Conservation (phyloP, 2,797 vertebrate species). For the Furcifer pardalis region DNA sequence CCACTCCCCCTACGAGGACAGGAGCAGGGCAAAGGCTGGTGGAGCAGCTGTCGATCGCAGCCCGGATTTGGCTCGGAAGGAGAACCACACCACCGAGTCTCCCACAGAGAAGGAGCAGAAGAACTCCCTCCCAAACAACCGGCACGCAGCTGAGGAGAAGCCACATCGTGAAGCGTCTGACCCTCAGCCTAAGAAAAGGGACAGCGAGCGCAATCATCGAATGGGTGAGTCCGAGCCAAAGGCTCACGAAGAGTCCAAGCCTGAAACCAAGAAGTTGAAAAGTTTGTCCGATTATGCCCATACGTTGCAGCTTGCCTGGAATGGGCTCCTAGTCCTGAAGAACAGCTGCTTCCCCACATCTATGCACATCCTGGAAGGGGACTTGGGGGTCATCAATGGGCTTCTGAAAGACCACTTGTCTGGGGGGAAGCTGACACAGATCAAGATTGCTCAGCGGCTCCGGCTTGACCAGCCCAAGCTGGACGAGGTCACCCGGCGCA, state of each 20-base stretch:
- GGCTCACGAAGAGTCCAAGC: conserved; percentile 78
- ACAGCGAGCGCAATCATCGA: conserved; percentile 83
- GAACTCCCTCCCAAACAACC: conserved; percentile 80
- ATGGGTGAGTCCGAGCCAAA: conserved; percentile 76
- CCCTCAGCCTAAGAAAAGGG: conserved; percentile 79
- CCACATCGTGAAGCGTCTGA: conserved; percentile 70
- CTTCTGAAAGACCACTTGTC: conserved; percentile 87
- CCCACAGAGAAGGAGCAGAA: conserved; percentile 82
- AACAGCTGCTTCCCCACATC: conserved; percentile 97
- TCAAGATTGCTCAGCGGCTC: conserved; percentile 97
- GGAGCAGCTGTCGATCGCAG: conserved; percentile 84
- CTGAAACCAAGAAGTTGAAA: conserved; percentile 76
- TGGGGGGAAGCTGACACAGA: conserved; percentile 83
- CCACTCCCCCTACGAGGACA: conserved; percentile 80
- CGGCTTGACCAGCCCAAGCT: conserved; percentile 96
- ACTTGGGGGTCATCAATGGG: conserved; percentile 83
- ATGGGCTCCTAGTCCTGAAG: conserved; percentile 93
- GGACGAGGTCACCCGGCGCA: conserved; percentile 93
- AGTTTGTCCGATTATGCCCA: conserved; percentile 89
- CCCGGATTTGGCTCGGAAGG: conserved; percentile 85
- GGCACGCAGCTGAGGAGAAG: conserved; percentile 81
- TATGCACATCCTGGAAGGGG: conserved; percentile 94
- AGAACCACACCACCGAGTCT: conserved; percentile 86
- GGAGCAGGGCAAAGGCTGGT: conserved; percentile 81
- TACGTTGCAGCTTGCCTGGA: conserved; percentile 88